Base-by-base conservation (phyloP, 2,113 vertebrate species). In the Heliornis fulica region DNA sequence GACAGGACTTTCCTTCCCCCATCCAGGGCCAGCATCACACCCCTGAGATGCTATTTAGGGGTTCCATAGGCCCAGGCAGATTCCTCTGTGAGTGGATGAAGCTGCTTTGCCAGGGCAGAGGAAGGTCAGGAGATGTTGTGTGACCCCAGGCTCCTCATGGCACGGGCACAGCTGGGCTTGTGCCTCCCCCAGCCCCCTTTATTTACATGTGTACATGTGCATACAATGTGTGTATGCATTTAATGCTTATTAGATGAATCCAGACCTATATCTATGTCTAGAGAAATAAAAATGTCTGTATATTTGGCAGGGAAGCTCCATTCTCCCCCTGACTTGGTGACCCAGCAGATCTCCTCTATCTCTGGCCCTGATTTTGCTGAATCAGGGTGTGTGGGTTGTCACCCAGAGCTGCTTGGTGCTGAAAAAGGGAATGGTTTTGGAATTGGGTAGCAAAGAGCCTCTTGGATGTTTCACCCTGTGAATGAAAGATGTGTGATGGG, bases 131-230 rank as follows among this genome's bases (percentile, higher is more conserved):
- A 56, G 38, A 13, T 78, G 53, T 31, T 90, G 64, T 0, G 6
- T 40, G 36, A 9, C n/a, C 51, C 38, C 0, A 1, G 21, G 43
- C 43, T 74, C 23, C 23, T 38, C 7, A 11, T 5, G 56, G 34
- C 2, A 0, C 13, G 17, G 15, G 36, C 51, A 0, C 70, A 64
- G 26, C 57, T 1, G 2, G 41, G 19, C 29, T 45, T 26, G 31
- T 3, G 6, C 19, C 19, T 60, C 29, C 43, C 15, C 69, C 50
- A 36, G 34, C 38, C 32, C 2, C 6, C 26, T 64, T 34, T 11
- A 41, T 13, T 13, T 14, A 36, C 17, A 13, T 2, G 20, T 3
- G 7, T 6, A 54, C 3, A 21, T 8, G 17, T 4, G 20, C 0
- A 31, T 0, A 23, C 1, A 34, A 50, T 13, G 20, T 10, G 5